Evolutionary conservation across 2,797 vertebrate species (phyloP), one percentile per base, ranked within the genome.

Genomic region (Trachurus trachurus): DNA sequence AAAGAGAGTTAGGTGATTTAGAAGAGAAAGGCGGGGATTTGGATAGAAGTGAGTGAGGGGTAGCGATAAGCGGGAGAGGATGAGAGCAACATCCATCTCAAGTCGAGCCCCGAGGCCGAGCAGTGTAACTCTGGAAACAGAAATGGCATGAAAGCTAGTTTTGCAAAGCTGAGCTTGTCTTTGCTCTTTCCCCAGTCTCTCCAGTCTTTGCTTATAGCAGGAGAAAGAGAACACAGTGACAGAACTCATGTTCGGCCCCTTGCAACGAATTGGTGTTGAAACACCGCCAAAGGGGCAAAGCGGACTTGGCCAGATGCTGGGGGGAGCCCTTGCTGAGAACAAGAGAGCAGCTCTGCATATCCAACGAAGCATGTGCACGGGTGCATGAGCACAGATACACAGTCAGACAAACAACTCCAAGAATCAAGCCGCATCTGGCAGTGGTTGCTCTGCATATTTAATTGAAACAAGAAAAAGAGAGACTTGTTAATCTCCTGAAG

Each of bases 71-170:
- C 82, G 21, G 13, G 19, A 83, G 72, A 90, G 76, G 88, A 87
- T 85, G 86, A 91, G 80, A 68, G 63, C 64, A 78, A 77, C 82
- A 90, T 88, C 78, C 72, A 71, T 90, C 80, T 76, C 66, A 47
- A 82, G 68, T 83, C 44, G 31, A 88, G 76, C 79, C 89, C 86
- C 1, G 62, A 74, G 83, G 88, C 79, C 31, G 16, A 74, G 72
- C 64, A 17, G n/a, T 61, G 79, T 58, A 82, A 75, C 78, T 81
- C 78, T 10, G 58, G 78, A 90, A 87, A 82, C 53, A 76, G 83
- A 84, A 86, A 85, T 84, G 71, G 76, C 84, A 86, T 78, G 69
- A 91, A 91, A 90, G 87, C 80, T 66, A 71, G 78, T 85, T 88
- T 84, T 78, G 62, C 75, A 84, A 78, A 88, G 70, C 76, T 26